Evolutionary conservation across 1,140 invertebrate genomes (phyloP), one percentile per base, ranked within the genome.

Genomic region (Tetragonula clypearis): DNA sequence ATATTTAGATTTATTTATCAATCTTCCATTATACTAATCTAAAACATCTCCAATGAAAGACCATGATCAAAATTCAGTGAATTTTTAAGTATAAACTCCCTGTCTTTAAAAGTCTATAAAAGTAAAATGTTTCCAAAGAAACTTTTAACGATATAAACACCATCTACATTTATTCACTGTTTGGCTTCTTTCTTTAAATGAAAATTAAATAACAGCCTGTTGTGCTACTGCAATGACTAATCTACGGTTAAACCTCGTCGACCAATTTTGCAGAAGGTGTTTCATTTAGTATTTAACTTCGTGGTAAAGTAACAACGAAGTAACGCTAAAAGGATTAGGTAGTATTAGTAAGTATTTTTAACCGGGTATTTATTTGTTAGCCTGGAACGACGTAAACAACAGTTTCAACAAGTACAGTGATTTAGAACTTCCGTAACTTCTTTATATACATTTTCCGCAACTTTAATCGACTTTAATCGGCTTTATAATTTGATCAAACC

Each of bases 341-440:
- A 14, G 2, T 17, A 14, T 5, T 17, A 76, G 19, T 17, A 49
- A 3, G 12, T 15, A 35, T 53, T 62, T 71, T 41, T 56, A 30
- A 53, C 0, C 15, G 15, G 11, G 55, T 26, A 56, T 84, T 84
- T 84, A 84, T 84, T 84, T 72, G 35, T 84, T 72, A 55, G 14
- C 35, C 56, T 14, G 21, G 23, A 75, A 58, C 79, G 14, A 65
- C n/a, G 15, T 19, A 58, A 66, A 26, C 35, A 83, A 78, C 74
- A 78, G 78, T 78, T 65, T 66, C n/a, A 81, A 72, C 26, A 19
- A 66, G 55, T 35, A 82, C 1, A 53, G 9, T 26, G n/a, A 58
- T 58, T 19, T n/a, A 58, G 26, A 55, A 12, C 9, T 49, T 41
- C 6, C 62, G 49, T 35, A 17, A 35, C 41, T 72, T 60, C 6